Conservation (phyloP, 2,888 invertebrate species). For the Athripsodes cinereus region DNA sequence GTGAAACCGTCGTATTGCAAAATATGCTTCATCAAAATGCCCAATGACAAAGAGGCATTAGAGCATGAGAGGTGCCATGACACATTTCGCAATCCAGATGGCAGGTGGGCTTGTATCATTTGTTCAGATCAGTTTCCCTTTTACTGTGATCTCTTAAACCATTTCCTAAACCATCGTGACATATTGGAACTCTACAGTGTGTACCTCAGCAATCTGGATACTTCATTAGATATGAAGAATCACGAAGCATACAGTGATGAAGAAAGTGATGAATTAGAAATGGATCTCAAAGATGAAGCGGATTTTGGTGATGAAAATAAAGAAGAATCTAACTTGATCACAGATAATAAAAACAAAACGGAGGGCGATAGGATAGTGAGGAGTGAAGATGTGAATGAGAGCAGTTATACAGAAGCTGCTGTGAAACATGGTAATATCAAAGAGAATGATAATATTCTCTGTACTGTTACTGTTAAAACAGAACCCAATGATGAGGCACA, state of each 20-base stretch:
- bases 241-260: neutral
- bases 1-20: neutral
- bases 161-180: neutral
- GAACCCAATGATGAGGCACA: neutral
- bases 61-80: neutral
- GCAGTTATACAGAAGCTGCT: too few relatives aligned
- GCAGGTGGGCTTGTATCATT: neutral
- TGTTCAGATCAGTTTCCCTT: neutral
- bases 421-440: neutral
- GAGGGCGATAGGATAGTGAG: neutral
- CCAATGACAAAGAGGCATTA: neutral
- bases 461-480: neutral
- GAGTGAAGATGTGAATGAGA: neutral
- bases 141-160: neutral
- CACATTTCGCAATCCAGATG: neutral
- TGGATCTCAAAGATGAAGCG: neutral
- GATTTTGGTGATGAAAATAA: neutral
- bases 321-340: neutral
- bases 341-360: neutral
- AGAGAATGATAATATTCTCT: neutral
- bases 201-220: neutral
- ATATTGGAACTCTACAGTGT: neutral
- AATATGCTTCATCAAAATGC: neutral
- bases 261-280: neutral
- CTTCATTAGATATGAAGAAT: neutral